phyloP scores from a whole-genome alignment of 2,113 vertebrate species.

The Pardalotus punctatus region DNA sequence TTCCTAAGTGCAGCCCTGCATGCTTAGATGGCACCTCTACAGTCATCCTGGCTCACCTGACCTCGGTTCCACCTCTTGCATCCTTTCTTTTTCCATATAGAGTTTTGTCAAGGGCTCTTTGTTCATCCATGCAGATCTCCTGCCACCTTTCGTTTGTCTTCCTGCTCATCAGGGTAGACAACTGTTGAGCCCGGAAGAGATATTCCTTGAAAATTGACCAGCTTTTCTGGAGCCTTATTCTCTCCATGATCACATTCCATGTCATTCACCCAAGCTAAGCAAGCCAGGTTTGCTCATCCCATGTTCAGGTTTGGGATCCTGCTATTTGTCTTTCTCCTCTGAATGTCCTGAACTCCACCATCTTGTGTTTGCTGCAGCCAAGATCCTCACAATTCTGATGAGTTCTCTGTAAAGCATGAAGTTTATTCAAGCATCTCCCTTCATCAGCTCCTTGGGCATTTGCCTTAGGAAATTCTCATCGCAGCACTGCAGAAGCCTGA shows the following conservation, averaged over 20 bases:
- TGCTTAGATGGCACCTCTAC: neutral
- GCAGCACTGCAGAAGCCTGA: neutral
- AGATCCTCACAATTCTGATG: neutral
- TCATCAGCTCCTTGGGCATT: neutral
- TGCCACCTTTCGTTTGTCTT: neutral
- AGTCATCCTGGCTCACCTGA: neutral
- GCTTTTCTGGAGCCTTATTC: neutral
- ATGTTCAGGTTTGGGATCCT: neutral
- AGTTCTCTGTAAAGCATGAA: neutral
- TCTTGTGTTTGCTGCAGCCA: neutral
- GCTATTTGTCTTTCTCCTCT: neutral
- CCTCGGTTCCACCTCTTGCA: fast-evolving
- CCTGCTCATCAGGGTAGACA: neutral
- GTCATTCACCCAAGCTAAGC: neutral
- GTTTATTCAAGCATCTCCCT: neutral
- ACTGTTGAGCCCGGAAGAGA: neutral
- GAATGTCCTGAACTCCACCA: neutral
- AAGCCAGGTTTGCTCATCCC: neutral
- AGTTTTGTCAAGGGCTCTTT: neutral
- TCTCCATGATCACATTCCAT: neutral
- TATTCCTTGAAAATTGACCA: neutral
- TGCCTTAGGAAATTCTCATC: neutral
- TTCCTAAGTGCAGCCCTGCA: neutral
- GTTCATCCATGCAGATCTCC: neutral
- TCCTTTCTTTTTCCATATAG: neutral